Conservation (phyloP, 1,140 invertebrate species). For the Drosophila burlai region DNA sequence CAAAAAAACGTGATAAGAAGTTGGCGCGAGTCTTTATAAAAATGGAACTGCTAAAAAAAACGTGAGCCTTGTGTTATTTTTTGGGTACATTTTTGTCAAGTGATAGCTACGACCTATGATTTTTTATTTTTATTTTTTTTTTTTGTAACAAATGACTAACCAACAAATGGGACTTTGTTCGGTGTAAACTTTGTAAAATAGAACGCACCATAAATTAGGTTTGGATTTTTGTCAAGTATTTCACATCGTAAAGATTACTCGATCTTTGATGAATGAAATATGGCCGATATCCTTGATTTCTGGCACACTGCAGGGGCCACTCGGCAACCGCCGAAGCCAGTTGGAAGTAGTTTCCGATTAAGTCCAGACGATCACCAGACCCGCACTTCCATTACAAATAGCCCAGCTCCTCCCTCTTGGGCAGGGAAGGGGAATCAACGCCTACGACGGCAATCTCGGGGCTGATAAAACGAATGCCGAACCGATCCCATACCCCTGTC, state of each 20-base stretch:
- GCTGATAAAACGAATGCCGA: conserved; percentile 41
- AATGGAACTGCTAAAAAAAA: conserved; percentile 10
- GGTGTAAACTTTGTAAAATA: conserved; percentile 15
- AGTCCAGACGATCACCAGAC: conserved; percentile 1
- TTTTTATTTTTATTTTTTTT: background rate
- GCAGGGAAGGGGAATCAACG: too few relatives aligned
- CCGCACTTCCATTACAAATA: conserved; percentile 16
- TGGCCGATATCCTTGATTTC: conserved; percentile 10
- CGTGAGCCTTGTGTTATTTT: conserved; percentile 31
- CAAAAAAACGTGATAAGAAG: conserved; percentile 12
- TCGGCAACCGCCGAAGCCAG: background rate
- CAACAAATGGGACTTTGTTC: conserved; percentile 8
- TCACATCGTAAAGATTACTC: conserved; percentile 25
- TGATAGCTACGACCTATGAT: too few relatives aligned
- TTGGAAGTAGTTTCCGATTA: background rate
- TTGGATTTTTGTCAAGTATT: conserved; percentile 3
- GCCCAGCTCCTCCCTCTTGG: background rate
- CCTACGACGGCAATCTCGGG: conserved; percentile 27
- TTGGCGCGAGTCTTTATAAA: background rate
- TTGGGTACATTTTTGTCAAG: conserved; percentile 12
- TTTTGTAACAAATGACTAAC: conserved; percentile 12
- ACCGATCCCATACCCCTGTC: background rate
- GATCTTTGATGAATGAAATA: conserved; percentile 16
- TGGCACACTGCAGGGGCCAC: conserved; percentile 10
- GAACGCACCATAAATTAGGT: conserved; percentile 4